Percentiles rank a stretch among this genome's conserved stretches.
Conservation (phyloP, 2,888 invertebrate species). For the Galeruca laticollis region DNA sequence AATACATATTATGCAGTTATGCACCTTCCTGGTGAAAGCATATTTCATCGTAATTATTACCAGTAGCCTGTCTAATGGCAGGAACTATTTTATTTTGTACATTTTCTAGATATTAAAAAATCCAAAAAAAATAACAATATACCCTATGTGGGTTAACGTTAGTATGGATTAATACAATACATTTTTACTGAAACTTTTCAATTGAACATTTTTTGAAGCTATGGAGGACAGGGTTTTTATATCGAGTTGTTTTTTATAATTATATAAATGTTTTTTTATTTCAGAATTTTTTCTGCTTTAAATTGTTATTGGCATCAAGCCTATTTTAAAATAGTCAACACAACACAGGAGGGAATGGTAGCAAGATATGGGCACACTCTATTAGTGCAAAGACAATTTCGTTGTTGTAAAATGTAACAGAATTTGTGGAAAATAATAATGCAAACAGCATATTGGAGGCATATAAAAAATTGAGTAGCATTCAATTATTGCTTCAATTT, state of each 20-base stretch:
- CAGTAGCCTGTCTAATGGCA: too few species aligned
- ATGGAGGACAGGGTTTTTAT: too few species aligned
- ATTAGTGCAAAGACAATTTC: constrained; percentile 55
- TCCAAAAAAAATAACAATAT: too few species aligned
- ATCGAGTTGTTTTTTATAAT: neutral
- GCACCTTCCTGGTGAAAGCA: too few species aligned
- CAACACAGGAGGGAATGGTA: constrained; percentile 78
- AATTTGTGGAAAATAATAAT: neutral
- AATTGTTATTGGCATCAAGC: constrained; percentile 76
- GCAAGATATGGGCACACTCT: constrained; percentile 71
- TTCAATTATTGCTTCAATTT: too few species aligned
- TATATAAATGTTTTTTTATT: constrained; percentile 48
- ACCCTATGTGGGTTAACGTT: too few species aligned
- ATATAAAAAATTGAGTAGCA: too few species aligned
- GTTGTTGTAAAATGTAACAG: constrained; percentile 53
- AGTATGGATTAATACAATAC: too few species aligned
- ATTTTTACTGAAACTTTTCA: neutral
- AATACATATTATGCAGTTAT: neutral
- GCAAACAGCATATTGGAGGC: too few species aligned
- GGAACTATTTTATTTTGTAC: too few species aligned
- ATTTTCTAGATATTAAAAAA: too few species aligned
- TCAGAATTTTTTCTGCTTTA: constrained; percentile 69
- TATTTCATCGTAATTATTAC: too few species aligned
- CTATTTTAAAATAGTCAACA: constrained; percentile 73
- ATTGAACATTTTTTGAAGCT: neutral